These are phyloP conservation scores for Gadopsis bispinosus DNA, from an alignment of 2,797 vertebrate genomes.

Conservation along the genomic window DNA sequence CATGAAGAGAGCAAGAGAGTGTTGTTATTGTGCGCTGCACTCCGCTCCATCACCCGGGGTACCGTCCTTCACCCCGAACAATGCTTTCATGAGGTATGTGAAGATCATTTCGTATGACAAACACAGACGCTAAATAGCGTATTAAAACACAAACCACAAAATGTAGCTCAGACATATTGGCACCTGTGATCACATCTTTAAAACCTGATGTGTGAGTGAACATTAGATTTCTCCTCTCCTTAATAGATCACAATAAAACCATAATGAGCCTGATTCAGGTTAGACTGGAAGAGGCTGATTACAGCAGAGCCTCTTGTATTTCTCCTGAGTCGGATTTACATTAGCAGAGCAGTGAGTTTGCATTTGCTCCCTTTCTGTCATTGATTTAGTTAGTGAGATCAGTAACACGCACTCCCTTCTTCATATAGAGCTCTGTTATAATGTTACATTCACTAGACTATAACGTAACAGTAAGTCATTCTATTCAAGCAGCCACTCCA, in stretches of 20 bases:
- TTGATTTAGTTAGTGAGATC: slow-evolving; percentile 65
- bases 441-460: slow-evolving; percentile 69
- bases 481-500: slow-evolving; percentile 45
- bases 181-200: slow-evolving; percentile 64
- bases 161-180: slow-evolving; percentile 59
- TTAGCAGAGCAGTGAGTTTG: slow-evolving; percentile 63
- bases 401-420: slow-evolving; percentile 72
- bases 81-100: slow-evolving; percentile 76
- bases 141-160: slow-evolving; percentile 55
- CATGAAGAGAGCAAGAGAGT: slow-evolving; percentile 59
- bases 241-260: slow-evolving; percentile 55
- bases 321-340: slow-evolving; percentile 73
- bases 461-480: slow-evolving; percentile 47
- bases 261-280: slow-evolving; percentile 69
- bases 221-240: slow-evolving; percentile 8
- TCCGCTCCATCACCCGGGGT: slow-evolving; percentile 45
- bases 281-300: slow-evolving; percentile 58
- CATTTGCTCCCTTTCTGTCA: slow-evolving; percentile 66
- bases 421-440: slow-evolving; percentile 51
- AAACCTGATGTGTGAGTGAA: slow-evolving; percentile 48
- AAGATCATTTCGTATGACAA: slow-evolving; percentile 59
- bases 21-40: slow-evolving; percentile 47
- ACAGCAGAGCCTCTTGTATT: slow-evolving; percentile 52
- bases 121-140: slow-evolving; percentile 58
- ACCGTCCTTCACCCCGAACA: slow-evolving; percentile 41